A percentile compares a stretch with the other conserved stretches of the same genome.
These are phyloP conservation scores for Scrobipalpa atriplicella DNA, from an alignment of 2,888 invertebrate genomes.

Conservation along the genomic window DNA sequence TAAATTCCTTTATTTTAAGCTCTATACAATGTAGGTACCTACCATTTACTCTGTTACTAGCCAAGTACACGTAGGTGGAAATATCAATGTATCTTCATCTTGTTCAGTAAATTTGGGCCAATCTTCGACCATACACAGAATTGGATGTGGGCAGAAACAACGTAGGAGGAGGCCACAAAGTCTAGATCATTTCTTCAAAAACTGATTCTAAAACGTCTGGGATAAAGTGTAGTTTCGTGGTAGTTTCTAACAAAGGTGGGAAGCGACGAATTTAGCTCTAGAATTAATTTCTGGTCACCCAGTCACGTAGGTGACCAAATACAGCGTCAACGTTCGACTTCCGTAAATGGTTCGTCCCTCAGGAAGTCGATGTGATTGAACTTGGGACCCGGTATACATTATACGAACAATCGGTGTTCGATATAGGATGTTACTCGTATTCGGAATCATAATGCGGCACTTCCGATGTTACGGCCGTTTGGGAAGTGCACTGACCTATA, in stretches of 20 bases:
- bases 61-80: constrained; percentile 9
- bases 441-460: constrained; percentile 65
- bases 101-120: constrained; percentile 55
- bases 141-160: constrained; percentile 76
- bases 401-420: constrained; percentile 49
- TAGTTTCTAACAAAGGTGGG: constrained; percentile 48
- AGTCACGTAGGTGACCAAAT: constrained; percentile 79
- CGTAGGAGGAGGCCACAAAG: constrained; percentile 76
- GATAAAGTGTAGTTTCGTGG: constrained; percentile 61
- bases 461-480: constrained; percentile 57
- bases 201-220: constrained; percentile 55
- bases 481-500: constrained; percentile 60
- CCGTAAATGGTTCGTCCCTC: constrained; percentile 65
- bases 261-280: constrained; percentile 69
- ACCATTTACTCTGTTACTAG: background rate
- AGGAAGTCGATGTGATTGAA: constrained; percentile 78
- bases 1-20: background rate
- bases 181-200: constrained; percentile 61
- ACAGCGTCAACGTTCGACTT: constrained; percentile 61
- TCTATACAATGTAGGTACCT: no score
- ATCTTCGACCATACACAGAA: constrained; percentile 60
- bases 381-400: constrained; percentile 38
- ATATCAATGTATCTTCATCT: constrained; percentile 18
- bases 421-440: constrained; percentile 45
- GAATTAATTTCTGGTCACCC: constrained; percentile 73